Percentiles rank a stretch among this genome's conserved stretches.
Conservation (phyloP, 1,140 invertebrate genomes). For the Pentalonia nigronervosa region DNA sequence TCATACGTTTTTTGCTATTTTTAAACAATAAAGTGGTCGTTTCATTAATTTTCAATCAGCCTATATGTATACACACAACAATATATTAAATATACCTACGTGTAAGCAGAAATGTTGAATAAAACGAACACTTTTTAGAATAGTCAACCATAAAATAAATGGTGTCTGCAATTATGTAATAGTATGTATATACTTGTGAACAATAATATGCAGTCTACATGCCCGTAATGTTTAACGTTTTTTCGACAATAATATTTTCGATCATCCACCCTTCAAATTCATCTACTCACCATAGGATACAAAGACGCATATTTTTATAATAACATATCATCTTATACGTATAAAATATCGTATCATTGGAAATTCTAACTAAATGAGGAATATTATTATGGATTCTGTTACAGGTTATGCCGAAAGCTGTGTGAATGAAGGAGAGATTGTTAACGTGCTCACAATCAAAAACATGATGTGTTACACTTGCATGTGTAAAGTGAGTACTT, state of each 20-base stretch:
- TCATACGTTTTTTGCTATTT: too few species aligned
- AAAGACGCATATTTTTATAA: background rate
- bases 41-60: too few species aligned
- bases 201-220: background rate
- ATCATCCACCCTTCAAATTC: background rate
- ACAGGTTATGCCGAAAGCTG: conserved; percentile 58
- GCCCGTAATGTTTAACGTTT: background rate
- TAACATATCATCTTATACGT: background rate
- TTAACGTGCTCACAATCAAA: conserved; percentile 48
- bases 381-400: conserved; percentile 33
- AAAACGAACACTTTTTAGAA: background rate
- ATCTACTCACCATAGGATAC: too few species aligned
- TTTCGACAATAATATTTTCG: background rate
- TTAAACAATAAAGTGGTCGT: too few species aligned
- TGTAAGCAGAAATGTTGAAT: background rate
- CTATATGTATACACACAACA: too few species aligned
- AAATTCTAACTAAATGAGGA: background rate
- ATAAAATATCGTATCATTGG: background rate
- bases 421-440: conserved; percentile 59
- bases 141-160: background rate
- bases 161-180: background rate
- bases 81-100: background rate
- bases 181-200: background rate
- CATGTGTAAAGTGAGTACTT: conserved; percentile 59
- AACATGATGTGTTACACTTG: conserved; percentile 59